Conservation (phyloP, 2,888 invertebrate species). For the Acleris laterana region DNA sequence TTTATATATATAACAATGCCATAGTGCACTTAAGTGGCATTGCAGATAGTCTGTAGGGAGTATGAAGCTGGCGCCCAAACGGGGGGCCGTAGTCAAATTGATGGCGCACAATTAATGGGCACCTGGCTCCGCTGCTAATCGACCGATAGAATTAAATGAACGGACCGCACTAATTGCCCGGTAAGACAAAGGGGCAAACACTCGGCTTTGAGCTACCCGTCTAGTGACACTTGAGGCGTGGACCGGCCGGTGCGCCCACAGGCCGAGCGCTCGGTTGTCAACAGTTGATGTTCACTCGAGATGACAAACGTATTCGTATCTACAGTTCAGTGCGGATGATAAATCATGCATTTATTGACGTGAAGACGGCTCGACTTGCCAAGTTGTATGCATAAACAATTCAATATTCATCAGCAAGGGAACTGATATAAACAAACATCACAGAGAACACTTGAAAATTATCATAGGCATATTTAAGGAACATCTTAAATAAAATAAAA, state of each 20-base stretch:
- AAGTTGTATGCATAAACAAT: background rate
- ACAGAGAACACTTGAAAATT: background rate
- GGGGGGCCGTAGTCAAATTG: slow-evolving; percentile 68
- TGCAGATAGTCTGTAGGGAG: slow-evolving; percentile 26
- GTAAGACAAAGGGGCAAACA: slow-evolving; percentile 84
- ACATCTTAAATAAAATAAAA: too few relatives aligned
- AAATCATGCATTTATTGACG: slow-evolving; percentile 21
- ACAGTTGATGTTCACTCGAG: slow-evolving; percentile 56
- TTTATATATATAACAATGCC: background rate
- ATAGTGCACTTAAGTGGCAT: slow-evolving; percentile 5
- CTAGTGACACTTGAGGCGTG: slow-evolving; percentile 80
- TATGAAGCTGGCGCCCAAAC: slow-evolving; percentile 61
- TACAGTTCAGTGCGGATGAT: slow-evolving; percentile 17
- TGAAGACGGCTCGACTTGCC: background rate
- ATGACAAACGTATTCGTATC: slow-evolving; percentile 36
- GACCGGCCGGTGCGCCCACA: slow-evolving; percentile 56
- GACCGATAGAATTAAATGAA: slow-evolving; percentile 84
- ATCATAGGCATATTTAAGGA: too few relatives aligned
- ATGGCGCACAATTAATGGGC: slow-evolving; percentile 77
- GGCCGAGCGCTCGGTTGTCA: slow-evolving; percentile 50
- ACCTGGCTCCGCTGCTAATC: slow-evolving; percentile 79
- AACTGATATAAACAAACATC: background rate
- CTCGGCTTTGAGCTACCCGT: slow-evolving; percentile 77
- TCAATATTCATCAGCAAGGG: background rate
- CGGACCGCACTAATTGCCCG: slow-evolving; percentile 82